A percentile compares a stretch with the other conserved stretches of the same genome.
phyloP scores from a whole-genome alignment of 2,113 vertebrate genomes.

The Lontra canadensis region DNA sequence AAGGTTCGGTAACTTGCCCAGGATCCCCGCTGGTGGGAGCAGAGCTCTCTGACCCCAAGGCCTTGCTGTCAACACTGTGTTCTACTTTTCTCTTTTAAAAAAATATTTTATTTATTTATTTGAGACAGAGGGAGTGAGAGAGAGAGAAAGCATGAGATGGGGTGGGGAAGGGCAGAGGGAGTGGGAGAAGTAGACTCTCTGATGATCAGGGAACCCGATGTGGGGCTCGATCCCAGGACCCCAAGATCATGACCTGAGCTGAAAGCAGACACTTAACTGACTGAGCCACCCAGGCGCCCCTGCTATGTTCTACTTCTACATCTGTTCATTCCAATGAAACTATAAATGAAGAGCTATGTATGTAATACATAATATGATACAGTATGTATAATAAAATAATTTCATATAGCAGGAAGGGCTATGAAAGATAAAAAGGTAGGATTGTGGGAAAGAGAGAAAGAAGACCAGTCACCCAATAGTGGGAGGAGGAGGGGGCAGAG shows the following conservation, averaged over 20 bases:
- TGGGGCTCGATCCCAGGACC: neutral
- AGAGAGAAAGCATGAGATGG: neutral
- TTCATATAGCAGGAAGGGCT: neutral
- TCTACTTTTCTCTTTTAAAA: neutral
- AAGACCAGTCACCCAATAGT: fast-evolving
- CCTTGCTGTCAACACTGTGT: neutral
- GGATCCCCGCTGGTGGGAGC: neutral
- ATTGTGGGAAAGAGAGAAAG: neutral
- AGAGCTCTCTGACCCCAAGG: neutral
- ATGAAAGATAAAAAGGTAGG: neutral
- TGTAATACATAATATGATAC: neutral
- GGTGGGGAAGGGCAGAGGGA: neutral
- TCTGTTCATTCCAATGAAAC: neutral
- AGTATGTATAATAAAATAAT: neutral
- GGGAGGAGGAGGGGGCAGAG: neutral
- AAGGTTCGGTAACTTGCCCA: neutral
- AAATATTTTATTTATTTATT: neutral
- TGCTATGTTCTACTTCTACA: neutral
- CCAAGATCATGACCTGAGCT: neutral
- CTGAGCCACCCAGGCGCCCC: no score
- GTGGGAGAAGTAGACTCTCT: neutral
- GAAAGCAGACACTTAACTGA: neutral
- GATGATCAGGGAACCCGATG: neutral
- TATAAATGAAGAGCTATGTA: neutral
- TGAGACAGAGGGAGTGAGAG: neutral